A percentile compares a stretch with the other conserved stretches of the same genome.
phyloP scores from a whole-genome alignment of 2,888 invertebrate species.

The Nebria brevicollis region DNA sequence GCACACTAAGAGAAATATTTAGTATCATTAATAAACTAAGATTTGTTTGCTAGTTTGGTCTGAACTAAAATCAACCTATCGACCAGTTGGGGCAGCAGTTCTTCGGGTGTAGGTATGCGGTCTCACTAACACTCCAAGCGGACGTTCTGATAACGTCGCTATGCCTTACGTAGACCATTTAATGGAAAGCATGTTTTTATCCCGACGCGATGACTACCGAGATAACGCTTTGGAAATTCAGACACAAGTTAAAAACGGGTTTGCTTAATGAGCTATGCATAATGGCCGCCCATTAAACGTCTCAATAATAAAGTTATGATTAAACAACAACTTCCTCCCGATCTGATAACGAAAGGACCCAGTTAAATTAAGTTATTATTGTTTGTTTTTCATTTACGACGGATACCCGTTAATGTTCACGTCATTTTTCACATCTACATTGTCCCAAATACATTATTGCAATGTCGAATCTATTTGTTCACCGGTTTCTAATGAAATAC shows the following conservation, averaged over 20 bases:
- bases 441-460: neutral
- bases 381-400: neutral
- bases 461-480: neutral
- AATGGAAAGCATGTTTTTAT: conserved; percentile 47
- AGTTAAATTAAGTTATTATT: neutral
- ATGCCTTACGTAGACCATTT: conserved; percentile 37
- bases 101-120: neutral
- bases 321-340: conserved; percentile 8
- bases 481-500: neutral
- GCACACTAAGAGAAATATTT: neutral
- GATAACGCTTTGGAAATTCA: conserved; percentile 38
- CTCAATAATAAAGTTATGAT: conserved; percentile 23
- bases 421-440: neutral
- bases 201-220: conserved; percentile 35
- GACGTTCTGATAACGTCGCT: conserved; percentile 31
- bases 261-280: conserved; percentile 35
- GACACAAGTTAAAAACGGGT: conserved; percentile 33
- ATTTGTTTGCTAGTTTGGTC: conserved; percentile 41
- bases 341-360: neutral
- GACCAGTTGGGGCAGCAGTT: neutral
- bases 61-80: conserved; percentile 4
- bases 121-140: neutral
- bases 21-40: conserved; percentile 39
- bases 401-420: neutral
- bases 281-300: conserved; percentile 29